A percentile compares a stretch with the other conserved stretches of the same genome.
Conservation (phyloP, 2,113 vertebrate species). For the Machaerirhynchus nigripectus region DNA sequence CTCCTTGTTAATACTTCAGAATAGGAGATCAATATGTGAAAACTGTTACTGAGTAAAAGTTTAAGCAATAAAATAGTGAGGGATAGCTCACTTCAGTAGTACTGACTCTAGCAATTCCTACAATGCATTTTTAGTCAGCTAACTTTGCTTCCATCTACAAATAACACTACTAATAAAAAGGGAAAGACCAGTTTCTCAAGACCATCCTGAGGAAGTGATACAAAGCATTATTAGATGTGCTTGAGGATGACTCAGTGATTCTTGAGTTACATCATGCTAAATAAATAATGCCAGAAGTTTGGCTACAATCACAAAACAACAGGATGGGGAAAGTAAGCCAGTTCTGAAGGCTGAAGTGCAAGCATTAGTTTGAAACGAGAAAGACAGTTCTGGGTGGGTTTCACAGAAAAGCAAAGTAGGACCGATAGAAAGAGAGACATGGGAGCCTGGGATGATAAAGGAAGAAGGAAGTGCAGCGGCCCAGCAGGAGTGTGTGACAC, state of each 20-base stretch:
- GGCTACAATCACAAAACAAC: neutral
- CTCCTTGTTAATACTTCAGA: neutral
- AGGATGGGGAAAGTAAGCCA: neutral
- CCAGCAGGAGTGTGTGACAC: neutral
- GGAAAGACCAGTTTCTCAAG: neutral
- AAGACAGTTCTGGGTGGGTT: neutral
- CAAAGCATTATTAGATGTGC: neutral
- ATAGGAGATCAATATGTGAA: neutral
- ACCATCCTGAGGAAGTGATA: conserved; percentile 33
- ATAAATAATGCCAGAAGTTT: neutral
- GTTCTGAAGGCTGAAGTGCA: neutral
- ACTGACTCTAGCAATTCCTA: neutral
- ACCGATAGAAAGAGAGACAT: neutral
- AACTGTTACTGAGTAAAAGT: neutral
- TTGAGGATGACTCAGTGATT: neutral
- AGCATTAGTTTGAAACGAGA: neutral
- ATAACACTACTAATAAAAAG: neutral
- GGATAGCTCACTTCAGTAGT: neutral
- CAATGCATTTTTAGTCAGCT: neutral
- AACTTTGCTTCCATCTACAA: neutral
- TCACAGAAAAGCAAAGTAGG: neutral
- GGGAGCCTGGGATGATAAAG: neutral
- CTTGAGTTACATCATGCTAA: neutral
- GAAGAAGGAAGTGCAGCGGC: neutral
- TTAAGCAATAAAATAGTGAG: neutral